phyloP scores from a whole-genome alignment of 2,888 invertebrate species.

The Parnassius mnemosyne region DNA sequence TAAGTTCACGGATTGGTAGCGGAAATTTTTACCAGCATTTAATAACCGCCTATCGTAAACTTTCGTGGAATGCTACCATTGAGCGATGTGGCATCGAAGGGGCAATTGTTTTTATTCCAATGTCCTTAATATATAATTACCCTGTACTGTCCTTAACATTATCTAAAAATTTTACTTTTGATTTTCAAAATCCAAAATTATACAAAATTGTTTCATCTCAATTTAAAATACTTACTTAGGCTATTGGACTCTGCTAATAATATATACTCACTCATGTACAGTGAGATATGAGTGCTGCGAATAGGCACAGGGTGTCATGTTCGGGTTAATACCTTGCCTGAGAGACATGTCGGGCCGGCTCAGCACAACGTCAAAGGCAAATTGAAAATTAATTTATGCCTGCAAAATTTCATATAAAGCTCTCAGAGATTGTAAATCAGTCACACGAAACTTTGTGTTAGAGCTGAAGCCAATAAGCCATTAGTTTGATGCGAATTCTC shows the following conservation, averaged over 20 bases:
- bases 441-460: slow-evolving; percentile 41
- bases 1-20: too few species aligned
- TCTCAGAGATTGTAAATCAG: slow-evolving; percentile 58
- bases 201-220: not conserved
- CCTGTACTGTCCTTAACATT: too few species aligned
- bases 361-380: slow-evolving; percentile 79
- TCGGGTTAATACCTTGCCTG: slow-evolving; percentile 67
- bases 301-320: slow-evolving; percentile 64
- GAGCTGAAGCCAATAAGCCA: slow-evolving; percentile 22
- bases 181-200: too few species aligned
- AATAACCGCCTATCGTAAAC: too few species aligned
- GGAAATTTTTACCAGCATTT: too few species aligned
- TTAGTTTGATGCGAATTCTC: slow-evolving; percentile 17
- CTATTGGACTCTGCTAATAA: slow-evolving; percentile 9
- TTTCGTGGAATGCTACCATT: too few species aligned
- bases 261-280: slow-evolving; percentile 29
- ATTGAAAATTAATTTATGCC: slow-evolving; percentile 80
- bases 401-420: slow-evolving; percentile 63
- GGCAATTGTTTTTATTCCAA: too few species aligned
- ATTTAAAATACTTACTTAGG: slow-evolving; percentile 5
- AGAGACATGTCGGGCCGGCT: slow-evolving; percentile 70
- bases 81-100: too few species aligned
- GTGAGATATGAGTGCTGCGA: slow-evolving; percentile 45
- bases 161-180: too few species aligned
- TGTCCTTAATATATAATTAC: too few species aligned